Evolutionary conservation across 1,140 invertebrate genomes (phyloP).

Genomic region (Anoplophora glabripennis): DNA sequence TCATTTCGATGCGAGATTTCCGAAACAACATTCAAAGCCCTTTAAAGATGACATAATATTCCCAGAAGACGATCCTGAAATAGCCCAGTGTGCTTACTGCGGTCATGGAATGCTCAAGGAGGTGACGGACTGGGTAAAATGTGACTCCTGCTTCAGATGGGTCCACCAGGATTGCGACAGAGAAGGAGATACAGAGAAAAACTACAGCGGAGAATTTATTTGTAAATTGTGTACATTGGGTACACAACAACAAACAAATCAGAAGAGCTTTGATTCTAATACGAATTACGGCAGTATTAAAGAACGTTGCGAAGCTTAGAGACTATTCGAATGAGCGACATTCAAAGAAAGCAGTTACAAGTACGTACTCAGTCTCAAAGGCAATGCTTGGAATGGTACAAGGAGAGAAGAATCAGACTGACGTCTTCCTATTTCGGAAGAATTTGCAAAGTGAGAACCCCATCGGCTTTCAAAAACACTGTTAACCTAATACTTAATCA

Average conservation of each 20-base stretch:
- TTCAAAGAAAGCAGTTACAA: neutral
- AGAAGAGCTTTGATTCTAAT: no score
- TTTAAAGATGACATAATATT: neutral
- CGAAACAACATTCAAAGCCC: neutral
- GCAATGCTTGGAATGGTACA: neutral
- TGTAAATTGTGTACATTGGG: neutral
- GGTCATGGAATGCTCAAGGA: slow-evolving; percentile 9
- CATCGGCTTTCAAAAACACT: no score
- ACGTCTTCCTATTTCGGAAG: no score
- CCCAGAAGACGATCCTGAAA: slow-evolving; percentile 2
- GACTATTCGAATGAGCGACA: neutral
- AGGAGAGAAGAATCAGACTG: neutral
- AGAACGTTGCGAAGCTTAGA: no score
- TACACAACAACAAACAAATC: no score
- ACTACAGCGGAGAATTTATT: neutral
- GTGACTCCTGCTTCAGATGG: slow-evolving; percentile 7
- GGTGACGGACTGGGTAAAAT: slow-evolving; percentile 5
- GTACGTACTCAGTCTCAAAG: neutral
- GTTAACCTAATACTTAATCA: no score
- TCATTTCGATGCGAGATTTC: slow-evolving; percentile 6
- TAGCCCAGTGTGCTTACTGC: slow-evolving; percentile 6
- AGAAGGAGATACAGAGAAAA: neutral
- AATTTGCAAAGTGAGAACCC: no score
- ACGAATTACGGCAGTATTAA: no score
- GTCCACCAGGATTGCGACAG: slow-evolving; percentile 2